A percentile compares a stretch with the other conserved stretches of the same genome.
Conservation (phyloP, 2,888 invertebrate genomes). For the Acanthosepion pharaonis region DNA sequence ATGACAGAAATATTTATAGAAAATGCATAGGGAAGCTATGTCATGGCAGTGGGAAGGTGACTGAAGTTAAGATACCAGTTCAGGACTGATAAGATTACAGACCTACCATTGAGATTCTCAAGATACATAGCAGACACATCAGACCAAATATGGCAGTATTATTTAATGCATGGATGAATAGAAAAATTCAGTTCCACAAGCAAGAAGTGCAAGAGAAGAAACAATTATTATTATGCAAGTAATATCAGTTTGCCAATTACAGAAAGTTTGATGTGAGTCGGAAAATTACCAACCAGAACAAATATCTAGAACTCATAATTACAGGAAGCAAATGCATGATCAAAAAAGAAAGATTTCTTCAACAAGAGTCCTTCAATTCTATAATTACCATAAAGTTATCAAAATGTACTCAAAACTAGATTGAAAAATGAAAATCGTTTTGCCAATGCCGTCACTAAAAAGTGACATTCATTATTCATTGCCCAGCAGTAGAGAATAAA, state of each 20-base stretch:
- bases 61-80: too few species aligned
- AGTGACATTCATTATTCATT: not conserved
- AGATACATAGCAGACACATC: too few species aligned
- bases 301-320: not conserved
- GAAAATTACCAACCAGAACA: not conserved
- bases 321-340: not conserved
- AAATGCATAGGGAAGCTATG: too few species aligned
- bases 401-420: not conserved
- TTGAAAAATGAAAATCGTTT: not conserved
- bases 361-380: not conserved
- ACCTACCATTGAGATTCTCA: too few species aligned
- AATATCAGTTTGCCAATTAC: not conserved
- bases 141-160: too few species aligned
- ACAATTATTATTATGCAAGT: too few species aligned
- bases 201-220: too few species aligned
- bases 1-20: too few species aligned
- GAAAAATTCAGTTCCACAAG: too few species aligned
- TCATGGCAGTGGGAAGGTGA: too few species aligned
- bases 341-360: not conserved
- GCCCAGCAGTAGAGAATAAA: not conserved
- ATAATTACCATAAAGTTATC: slow-evolving; percentile 33
- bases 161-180: too few species aligned
- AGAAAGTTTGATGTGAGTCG: not conserved
- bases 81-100: too few species aligned
- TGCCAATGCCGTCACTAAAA: not conserved